Percentiles rank a stretch among this genome's conserved stretches.
These are phyloP conservation scores for Cardiocondyla obscurior DNA, from an alignment of 1,140 invertebrate genomes.

Conservation along the genomic window DNA sequence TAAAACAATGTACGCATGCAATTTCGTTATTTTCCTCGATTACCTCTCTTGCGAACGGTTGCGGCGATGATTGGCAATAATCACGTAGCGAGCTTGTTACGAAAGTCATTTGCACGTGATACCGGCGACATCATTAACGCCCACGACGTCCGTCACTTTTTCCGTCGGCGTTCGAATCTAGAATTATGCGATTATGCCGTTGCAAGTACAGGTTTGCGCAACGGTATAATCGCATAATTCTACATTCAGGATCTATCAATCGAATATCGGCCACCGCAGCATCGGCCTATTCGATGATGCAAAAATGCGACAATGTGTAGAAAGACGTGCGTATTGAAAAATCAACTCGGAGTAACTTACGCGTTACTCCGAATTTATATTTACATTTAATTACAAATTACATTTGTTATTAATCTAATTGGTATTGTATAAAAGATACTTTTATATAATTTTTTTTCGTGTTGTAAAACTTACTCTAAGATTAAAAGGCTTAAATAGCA, in stretches of 20 bases:
- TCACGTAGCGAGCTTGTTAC: background rate
- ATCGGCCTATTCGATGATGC: background rate
- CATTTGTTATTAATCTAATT: background rate
- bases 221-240: constrained; percentile 12
- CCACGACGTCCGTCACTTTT: background rate
- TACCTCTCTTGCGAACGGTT: background rate
- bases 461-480: constrained; percentile 15
- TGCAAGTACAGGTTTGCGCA: constrained; percentile 22
- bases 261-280: background rate
- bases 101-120: constrained; percentile 19
- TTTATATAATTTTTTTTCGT: background rate
- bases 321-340: background rate
- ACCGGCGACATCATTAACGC: constrained; percentile 6
- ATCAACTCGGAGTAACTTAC: background rate
- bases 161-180: background rate
- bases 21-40: background rate
- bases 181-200: constrained; percentile 24
- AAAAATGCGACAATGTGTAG: background rate
- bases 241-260: background rate
- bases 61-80: background rate
- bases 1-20: constrained; percentile 7
- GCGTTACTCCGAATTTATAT: background rate
- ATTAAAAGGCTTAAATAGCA: constrained; percentile 3
- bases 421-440: background rate
- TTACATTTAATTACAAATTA: background rate